These are phyloP conservation scores for Okapia johnstoni DNA, from an alignment of 2,113 vertebrate genomes.

Conservation along the genomic window DNA sequence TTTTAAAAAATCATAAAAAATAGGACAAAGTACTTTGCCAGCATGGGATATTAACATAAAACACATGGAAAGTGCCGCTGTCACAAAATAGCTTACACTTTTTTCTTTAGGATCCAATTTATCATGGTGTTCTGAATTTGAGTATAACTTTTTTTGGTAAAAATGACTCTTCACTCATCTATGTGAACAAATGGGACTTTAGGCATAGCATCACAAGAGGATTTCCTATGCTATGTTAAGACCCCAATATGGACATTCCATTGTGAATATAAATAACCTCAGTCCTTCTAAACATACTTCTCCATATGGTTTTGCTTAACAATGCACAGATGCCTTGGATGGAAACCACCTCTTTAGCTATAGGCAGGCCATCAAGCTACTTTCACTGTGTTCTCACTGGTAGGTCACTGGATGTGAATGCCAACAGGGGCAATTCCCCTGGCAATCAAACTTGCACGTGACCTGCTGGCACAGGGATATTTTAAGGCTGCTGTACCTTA, in stretches of 20 bases:
- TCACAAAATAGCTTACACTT: conserved; percentile 31
- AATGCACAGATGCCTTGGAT: conserved; percentile 59
- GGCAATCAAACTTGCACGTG: neutral
- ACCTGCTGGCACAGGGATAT: conserved; percentile 9
- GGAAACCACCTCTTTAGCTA: conserved; percentile 58
- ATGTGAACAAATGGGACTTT: conserved; percentile 67
- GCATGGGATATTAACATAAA: conserved; percentile 61
- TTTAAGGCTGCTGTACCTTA: neutral
- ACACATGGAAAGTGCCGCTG: conserved; percentile 57
- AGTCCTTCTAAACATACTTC: conserved; percentile 50
- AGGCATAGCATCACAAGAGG: conserved; percentile 55
- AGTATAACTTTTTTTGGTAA: conserved; percentile 57
- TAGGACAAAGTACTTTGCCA: conserved; percentile 61
- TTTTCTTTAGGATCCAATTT: conserved; percentile 37
- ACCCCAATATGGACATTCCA: conserved; percentile 62
- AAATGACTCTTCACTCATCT: conserved; percentile 65
- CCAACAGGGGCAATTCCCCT: conserved; percentile 17
- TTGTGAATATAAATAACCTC: conserved; percentile 66
- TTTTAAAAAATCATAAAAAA: conserved; percentile 53
- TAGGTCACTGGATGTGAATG: conserved; percentile 30
- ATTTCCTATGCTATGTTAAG: conserved; percentile 72
- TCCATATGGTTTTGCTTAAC: conserved; percentile 68
- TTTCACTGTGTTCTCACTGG: conserved; percentile 2
- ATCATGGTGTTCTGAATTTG: conserved; percentile 42
- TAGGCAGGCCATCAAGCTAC: conserved; percentile 30